Base-by-base conservation (phyloP, 2,113 vertebrate genomes). In the Eublepharis macularius region DNA sequence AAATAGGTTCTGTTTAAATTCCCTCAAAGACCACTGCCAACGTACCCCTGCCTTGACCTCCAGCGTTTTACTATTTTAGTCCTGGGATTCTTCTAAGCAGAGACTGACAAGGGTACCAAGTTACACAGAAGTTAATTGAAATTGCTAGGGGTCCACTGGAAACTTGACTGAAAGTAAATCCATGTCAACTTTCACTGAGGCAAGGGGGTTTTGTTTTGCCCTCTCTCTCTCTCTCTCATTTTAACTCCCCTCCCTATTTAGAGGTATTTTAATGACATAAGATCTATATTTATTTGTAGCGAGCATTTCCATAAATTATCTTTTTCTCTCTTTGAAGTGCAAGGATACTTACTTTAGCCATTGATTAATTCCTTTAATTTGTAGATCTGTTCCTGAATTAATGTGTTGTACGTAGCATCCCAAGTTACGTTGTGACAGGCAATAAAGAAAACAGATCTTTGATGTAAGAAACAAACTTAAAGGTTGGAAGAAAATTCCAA, bases 111-210 rank as follows among this genome's bases (percentile, higher is more conserved):
- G 83, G 92, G 63, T 89, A 83, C 81, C 49, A 83, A 91, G 85
- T 92, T 90, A 82, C 72, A 85, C 60, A 87, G 90, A 94, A 84
- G 83, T 91, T 92, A 93, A 90, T 93, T 93, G 93, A 94, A 92
- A 86, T 36, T 80, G 90, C 81, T 91, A 90, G 92, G 85, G 80
- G 91, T 83, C 85, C 89, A 77, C 80, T 89, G 75, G 86, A 93
- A 93, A 92, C 91, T 80, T 89, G 84, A 83, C 87, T 87, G 85
- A 92, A 93, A 87, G 83, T 45, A 2, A 89, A 90, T 92, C 69
- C 82, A 29, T 83, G 86, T 82, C 93, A 88, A 82, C 85, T 85
- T 91, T 80, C 93, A 76, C 85, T 73, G 80, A 45, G 82, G 57
- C 79, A 57, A 49, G 36, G 90, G 92, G 83, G 80, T 87, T 85